Base-by-base conservation (phyloP, 2,113 vertebrate species). In the Apteryx mantelli region DNA sequence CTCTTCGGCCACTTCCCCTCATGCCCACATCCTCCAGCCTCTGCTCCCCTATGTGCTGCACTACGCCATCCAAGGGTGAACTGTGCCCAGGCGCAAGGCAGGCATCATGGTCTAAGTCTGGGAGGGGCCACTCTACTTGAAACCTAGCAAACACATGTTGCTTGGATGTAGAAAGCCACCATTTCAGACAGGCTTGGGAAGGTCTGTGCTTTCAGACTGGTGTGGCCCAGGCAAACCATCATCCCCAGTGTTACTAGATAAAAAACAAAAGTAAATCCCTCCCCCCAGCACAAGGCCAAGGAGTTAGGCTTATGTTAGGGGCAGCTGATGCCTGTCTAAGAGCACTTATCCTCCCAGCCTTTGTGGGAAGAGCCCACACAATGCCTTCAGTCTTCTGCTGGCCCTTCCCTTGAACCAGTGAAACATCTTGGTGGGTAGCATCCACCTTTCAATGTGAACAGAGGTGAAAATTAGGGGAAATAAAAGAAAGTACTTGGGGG, bases 51-150 rank as follows among this genome's bases (percentile, higher is more conserved):
- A 46, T 30, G 42, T 3, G 2, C 38, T 42, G 63, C 18, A 13
- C 21, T 25, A 36, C 64, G 36, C 28, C 3, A 1, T 44, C 42
- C 16, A 13, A 2, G 38, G 13, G 53, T 0, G 2, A 60, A 40
- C 28, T 15, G 28, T 74, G 30, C 36, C 19, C 64, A 32, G 44
- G 19, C 1, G 1, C 25, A 26, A 10, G 1, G 50, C 1, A 4
- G 20, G 14, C 50, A 40, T 22, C 22, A 17, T 32, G 28, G 34
- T 2, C 1, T 44, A 75, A 50, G n/a, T 58, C 22, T 22, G 12
- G 14, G 17, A 16, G 21, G 4, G 71, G 17, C 17, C 21, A 30
- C 42, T 34, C 52, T 25, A 53, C 70, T 56, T 7, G 2, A 96
- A 93, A 91, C 15, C 42, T 3, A 28, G 38, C 42, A 69, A 87